These are phyloP conservation scores for Phyto melanocephala DNA, from an alignment of 2,888 invertebrate genomes.

Conservation along the genomic window DNA sequence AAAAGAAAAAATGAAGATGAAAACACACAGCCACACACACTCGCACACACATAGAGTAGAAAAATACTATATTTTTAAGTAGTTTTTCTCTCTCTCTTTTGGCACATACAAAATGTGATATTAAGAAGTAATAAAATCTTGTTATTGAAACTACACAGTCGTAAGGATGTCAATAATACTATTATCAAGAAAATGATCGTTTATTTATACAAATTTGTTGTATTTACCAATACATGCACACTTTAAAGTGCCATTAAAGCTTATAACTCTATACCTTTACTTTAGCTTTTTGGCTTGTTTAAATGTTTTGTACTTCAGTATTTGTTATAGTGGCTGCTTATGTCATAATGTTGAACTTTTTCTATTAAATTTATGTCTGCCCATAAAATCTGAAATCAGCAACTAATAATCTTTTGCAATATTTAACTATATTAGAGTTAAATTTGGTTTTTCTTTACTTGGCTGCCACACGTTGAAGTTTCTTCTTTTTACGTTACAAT, in stretches of 20 bases:
- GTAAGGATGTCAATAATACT: conserved; percentile 32
- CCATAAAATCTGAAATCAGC: too few species aligned
- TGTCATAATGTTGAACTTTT: not conserved
- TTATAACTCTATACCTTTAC: not conserved
- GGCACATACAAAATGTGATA: conserved; percentile 46
- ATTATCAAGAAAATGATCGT: conserved; percentile 12
- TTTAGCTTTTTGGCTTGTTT: not conserved
- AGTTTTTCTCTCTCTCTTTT: conserved; percentile 1
- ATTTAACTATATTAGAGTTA: too few species aligned
- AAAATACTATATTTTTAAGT: conserved; percentile 2
- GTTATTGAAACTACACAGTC: conserved; percentile 39
- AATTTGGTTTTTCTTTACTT: too few species aligned
- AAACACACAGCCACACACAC: not conserved
- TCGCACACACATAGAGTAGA: not conserved
- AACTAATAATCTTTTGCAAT: too few species aligned
- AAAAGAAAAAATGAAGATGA: not conserved
- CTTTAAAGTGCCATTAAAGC: conserved; percentile 8
- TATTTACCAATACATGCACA: not conserved
- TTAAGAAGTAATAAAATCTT: conserved; percentile 58
- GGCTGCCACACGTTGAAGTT: too few species aligned
- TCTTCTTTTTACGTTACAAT: too few species aligned
- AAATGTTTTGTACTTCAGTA: not conserved
- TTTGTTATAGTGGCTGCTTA: not conserved
- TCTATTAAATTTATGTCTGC: not conserved
- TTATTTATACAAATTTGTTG: too few species aligned